These are phyloP conservation scores for Cephalopholis sonnerati DNA, from an alignment of 2,113 vertebrate species.

Conservation along the genomic window DNA sequence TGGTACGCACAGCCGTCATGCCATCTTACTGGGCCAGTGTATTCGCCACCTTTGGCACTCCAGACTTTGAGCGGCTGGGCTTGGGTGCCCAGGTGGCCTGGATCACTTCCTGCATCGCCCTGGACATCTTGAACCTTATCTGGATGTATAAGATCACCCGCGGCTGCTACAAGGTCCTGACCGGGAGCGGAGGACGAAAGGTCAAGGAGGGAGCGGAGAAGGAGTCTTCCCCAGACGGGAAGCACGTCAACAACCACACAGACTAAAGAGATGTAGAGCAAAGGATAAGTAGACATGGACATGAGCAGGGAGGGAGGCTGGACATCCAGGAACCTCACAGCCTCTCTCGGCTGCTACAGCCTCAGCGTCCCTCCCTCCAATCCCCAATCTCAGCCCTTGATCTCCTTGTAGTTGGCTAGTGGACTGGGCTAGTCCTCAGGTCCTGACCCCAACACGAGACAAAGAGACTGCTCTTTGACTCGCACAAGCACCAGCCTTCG, in stretches of 20 bases:
- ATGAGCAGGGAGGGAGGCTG: slow-evolving; percentile 36
- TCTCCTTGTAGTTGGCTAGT: slow-evolving; percentile 27
- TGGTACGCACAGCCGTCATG: slow-evolving; percentile 87
- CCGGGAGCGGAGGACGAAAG: slow-evolving; percentile 55
- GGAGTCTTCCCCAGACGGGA: slow-evolving; percentile 49
- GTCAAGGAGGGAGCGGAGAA: slow-evolving; percentile 30
- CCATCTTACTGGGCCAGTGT: slow-evolving; percentile 88
- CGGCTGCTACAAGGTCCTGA: slow-evolving; percentile 86
- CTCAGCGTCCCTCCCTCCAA: slow-evolving; percentile 11
- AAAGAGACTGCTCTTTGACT: slow-evolving; percentile 50
- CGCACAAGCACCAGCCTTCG: slow-evolving; percentile 69
- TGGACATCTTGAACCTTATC: slow-evolving; percentile 85
- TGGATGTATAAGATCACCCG: slow-evolving; percentile 88
- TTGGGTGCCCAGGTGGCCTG: slow-evolving; percentile 86
- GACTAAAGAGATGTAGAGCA: slow-evolving; percentile 72
- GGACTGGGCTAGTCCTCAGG: slow-evolving; percentile 56
- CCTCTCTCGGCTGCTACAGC: slow-evolving; percentile 36
- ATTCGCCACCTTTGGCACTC: slow-evolving; percentile 84
- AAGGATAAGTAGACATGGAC: slow-evolving; percentile 25
- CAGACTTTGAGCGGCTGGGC: slow-evolving; percentile 83
- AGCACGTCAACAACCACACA: slow-evolving; percentile 82
- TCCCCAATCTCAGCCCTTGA: slow-evolving; percentile 30
- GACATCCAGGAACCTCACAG: slow-evolving; percentile 37
- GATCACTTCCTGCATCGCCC: slow-evolving; percentile 84
- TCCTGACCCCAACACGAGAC: slow-evolving; percentile 33